Base-by-base conservation (phyloP, 2,888 invertebrate species). In the Sphaeridia pumilis region DNA sequence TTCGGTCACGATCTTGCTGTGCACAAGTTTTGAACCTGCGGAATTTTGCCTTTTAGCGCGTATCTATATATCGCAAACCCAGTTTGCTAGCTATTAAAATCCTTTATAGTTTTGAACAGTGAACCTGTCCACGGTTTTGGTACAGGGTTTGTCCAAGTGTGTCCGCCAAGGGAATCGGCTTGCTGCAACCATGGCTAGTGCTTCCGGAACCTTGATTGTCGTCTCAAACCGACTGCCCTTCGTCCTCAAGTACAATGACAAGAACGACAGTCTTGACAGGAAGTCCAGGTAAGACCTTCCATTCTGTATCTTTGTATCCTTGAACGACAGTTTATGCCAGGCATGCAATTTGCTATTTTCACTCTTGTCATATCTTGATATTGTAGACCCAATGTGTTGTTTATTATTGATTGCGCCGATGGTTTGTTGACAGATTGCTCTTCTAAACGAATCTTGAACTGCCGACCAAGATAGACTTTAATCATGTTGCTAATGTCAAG, bases 181-280 rank as follows among this genome's bases (percentile, higher is more conserved):
- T n/a, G n/a, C n/a, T n/a, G n/a, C 25, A 5, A 48, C 21, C 26
- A 55, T 55, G 51, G 31, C 28, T 7, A 46, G 10, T 22, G 51
- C 63, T 4, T 58, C 59, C 7, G 60, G 61, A 41, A 57, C 57
- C 3, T 51, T 90, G 78, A 87, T 90, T 67, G 89, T 90, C 64
- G 88, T 90, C 56, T 89, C 90, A 62, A 90, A 90, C 73, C 77
- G 90, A 64, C 74, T 90, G 69, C 90, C 90, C 5, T 90, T 90
- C 73, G 84, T 89, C 59, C 74, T 90, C 58, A 81, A 79, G 69
- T 78, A 84, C 69, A 79, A 86, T 74, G 77, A 81, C 49, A 75
- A 77, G 65, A 82, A 82, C 55, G 82, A 82, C 43, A 75, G 77
- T 42, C 75, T 88, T 66, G 79, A 83, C 66, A 78, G 90, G 60